These are phyloP conservation scores for Pterocles gutturalis DNA, from an alignment of 2,113 vertebrate species.

Conservation along the genomic window DNA sequence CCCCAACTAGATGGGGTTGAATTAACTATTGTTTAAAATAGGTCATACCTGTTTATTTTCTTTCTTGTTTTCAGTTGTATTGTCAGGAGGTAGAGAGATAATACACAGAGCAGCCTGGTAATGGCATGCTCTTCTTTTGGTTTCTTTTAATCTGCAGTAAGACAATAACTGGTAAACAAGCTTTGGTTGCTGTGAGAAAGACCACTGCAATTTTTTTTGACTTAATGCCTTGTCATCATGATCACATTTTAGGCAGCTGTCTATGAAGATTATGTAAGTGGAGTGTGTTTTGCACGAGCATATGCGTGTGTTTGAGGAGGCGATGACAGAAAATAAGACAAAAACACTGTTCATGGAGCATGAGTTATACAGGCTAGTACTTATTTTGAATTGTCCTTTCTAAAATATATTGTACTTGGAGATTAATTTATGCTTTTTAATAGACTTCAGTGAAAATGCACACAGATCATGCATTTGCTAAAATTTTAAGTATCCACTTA, in stretches of 20 bases:
- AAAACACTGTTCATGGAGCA: not conserved
- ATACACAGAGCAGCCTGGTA: not conserved
- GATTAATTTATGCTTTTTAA: not conserved
- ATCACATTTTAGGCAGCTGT: not conserved
- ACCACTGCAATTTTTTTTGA: not conserved
- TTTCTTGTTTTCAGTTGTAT: not conserved
- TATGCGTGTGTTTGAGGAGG: not conserved
- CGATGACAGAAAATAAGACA: not conserved
- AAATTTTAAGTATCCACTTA: slow-evolving; percentile 27
- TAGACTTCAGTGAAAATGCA: not conserved
- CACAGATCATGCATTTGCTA: not conserved
- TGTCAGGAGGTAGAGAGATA: not conserved
- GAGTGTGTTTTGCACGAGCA: not conserved
- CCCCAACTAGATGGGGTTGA: not conserved
- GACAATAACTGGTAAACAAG: not conserved
- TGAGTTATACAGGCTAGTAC: not conserved
- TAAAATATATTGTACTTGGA: not conserved
- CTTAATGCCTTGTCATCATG: not conserved
- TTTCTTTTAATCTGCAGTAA: not conserved
- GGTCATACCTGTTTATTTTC: not conserved
- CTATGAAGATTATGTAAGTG: not conserved
- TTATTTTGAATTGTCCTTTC: not conserved
- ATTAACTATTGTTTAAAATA: not conserved
- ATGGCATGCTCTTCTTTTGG: not conserved
- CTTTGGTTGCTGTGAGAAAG: not conserved